These are phyloP conservation scores for Sitta europaea DNA, from an alignment of 2,113 vertebrate genomes.

Conservation along the genomic window DNA sequence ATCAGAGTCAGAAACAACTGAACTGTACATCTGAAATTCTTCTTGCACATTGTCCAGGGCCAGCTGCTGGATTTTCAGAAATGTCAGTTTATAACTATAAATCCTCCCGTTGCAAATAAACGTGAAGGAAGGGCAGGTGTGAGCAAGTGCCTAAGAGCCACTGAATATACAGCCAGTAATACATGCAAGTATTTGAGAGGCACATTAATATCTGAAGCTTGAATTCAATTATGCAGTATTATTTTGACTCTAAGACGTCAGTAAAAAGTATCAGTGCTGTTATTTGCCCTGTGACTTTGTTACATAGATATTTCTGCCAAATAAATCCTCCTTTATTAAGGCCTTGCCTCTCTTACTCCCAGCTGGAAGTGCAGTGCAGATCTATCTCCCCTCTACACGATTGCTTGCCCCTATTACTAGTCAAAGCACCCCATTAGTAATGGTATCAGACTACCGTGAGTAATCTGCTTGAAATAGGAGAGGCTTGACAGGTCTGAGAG, in stretches of 20 bases:
- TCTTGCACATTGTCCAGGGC: not conserved
- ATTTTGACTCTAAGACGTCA: not conserved
- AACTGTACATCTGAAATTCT: not conserved
- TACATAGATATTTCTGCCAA: not conserved
- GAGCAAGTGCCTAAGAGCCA: not conserved
- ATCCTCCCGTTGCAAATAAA: not conserved
- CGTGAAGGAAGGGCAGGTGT: not conserved
- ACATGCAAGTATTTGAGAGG: not conserved
- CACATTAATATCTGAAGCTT: not conserved
- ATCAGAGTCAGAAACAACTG: not conserved
- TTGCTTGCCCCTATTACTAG: not conserved
- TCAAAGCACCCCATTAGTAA: not conserved
- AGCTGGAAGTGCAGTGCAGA: not conserved
- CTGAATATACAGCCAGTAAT: not conserved
- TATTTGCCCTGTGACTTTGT: not conserved
- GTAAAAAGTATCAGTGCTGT: not conserved
- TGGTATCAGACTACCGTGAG: not conserved
- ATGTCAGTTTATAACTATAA: not conserved
- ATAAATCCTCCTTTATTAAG: not conserved
- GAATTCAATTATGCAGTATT: not conserved
- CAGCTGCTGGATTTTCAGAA: not conserved
- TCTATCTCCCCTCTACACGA: not conserved
- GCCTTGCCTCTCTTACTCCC: not conserved
- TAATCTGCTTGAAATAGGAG: not conserved
- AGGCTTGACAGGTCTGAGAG: not conserved